A percentile compares a stretch with the other conserved stretches of the same genome.
Conservation (phyloP, 2,113 vertebrate species). For the Chlamydotis undulata region DNA sequence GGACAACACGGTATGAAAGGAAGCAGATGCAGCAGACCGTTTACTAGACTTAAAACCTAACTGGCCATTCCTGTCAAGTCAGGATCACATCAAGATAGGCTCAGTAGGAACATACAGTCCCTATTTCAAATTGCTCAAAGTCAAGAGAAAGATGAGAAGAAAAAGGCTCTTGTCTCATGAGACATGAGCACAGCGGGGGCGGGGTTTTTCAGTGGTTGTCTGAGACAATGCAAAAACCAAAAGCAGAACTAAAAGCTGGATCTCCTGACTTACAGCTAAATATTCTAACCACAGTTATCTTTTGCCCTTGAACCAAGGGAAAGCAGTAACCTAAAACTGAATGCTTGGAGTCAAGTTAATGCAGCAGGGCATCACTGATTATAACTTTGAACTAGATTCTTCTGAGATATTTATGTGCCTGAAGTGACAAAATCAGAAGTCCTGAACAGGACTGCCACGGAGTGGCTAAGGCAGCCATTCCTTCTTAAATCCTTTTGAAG, state of each 20-base stretch:
- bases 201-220: background rate
- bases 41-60: background rate
- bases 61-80: background rate
- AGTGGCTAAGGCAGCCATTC: background rate
- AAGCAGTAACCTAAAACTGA: background rate
- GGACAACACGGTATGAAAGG: background rate
- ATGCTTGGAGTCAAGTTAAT: background rate
- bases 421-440: background rate
- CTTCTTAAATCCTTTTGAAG: background rate
- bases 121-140: background rate
- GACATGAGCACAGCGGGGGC: background rate
- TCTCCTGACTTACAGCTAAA: background rate
- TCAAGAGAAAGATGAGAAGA: background rate
- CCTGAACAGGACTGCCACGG: background rate
- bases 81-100: background rate
- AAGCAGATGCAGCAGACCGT: background rate
- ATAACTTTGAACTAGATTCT: background rate
- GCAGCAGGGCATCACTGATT: background rate
- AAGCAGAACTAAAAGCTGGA: background rate
- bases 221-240: background rate
- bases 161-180: background rate
- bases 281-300: background rate
- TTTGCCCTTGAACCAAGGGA: background rate
- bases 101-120: background rate
- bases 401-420: background rate